Evolutionary conservation across 2,888 invertebrate species (phyloP).

Genomic region (Seira musarum): DNA sequence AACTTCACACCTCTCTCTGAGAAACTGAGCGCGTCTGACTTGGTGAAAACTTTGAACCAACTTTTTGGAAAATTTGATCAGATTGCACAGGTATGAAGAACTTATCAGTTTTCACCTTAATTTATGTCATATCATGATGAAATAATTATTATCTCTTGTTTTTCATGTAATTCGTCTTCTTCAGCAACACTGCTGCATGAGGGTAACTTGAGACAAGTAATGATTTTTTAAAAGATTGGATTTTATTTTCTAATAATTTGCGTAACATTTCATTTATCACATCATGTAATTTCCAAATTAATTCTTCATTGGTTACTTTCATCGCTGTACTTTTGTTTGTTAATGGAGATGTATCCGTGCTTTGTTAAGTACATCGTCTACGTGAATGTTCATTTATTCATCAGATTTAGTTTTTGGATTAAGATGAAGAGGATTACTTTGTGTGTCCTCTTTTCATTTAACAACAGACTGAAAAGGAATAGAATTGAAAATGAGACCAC

Average conservation of each 20-base stretch:
- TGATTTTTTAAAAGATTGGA: background rate
- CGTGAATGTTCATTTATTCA: too few species aligned
- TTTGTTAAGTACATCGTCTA: too few species aligned
- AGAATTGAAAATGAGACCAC: background rate
- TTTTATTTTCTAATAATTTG: background rate
- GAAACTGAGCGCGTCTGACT: conserved; percentile 91
- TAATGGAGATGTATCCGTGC: too few species aligned
- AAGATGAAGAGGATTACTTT: background rate
- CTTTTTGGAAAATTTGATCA: conserved; percentile 97
- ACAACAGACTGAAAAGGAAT: conserved; percentile 84
- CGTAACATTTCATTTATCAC: background rate
- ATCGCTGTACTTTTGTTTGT: background rate
- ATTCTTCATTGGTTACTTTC: background rate
- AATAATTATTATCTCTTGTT: conserved; percentile 4
- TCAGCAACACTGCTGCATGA: conserved; percentile 49
- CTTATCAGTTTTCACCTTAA: background rate
- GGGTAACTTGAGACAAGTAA: conserved; percentile 34
- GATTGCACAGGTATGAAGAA: conserved; percentile 88
- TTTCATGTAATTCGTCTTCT: too few species aligned
- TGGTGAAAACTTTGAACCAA: conserved; percentile 96
- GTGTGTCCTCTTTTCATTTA: conserved; percentile 69
- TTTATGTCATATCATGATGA: background rate
- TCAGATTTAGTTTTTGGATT: too few species aligned
- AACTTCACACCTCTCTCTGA: conserved; percentile 98
- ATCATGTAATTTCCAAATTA: background rate